A percentile compares a stretch with the other conserved stretches of the same genome.
Evolutionary conservation across 2,113 vertebrate genomes (phyloP).

Genomic region (Dipodomys spectabilis): DNA sequence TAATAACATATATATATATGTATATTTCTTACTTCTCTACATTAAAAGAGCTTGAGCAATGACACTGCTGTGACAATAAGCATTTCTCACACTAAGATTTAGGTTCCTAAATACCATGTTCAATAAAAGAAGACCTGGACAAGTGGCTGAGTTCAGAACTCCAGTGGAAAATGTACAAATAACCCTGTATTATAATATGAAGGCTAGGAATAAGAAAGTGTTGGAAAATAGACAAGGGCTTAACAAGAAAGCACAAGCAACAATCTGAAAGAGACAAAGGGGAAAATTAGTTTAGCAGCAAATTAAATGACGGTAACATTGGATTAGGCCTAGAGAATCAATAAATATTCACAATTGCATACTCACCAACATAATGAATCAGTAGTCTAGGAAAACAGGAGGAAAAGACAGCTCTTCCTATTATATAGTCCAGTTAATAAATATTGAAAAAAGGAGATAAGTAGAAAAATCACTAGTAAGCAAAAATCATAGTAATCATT

Average conservation of each 20-base stretch:
- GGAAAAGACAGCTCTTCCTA: neutral
- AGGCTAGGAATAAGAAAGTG: neutral
- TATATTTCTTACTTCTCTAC: neutral
- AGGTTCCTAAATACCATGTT: neutral
- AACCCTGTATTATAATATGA: neutral
- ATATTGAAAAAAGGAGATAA: neutral
- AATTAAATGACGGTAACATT: neutral
- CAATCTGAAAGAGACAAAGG: neutral
- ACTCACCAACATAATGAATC: neutral
- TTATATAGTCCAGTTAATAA: conserved; percentile 23
- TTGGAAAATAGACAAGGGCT: neutral
- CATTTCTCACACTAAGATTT: neutral
- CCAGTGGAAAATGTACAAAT: neutral
- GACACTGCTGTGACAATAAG: neutral
- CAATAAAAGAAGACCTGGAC: neutral
- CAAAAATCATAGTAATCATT: neutral
- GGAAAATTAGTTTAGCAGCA: neutral
- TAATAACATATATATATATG: neutral
- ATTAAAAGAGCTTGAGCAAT: neutral
- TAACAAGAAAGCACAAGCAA: neutral
- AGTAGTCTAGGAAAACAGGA: neutral
- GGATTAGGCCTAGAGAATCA: neutral
- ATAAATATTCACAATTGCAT: neutral
- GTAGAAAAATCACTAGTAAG: neutral
- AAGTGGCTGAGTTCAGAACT: neutral